Percentiles rank a stretch among this genome's conserved stretches.
Evolutionary conservation across 2,888 invertebrate species (phyloP).

Genomic region (Zelleria hepariella): DNA sequence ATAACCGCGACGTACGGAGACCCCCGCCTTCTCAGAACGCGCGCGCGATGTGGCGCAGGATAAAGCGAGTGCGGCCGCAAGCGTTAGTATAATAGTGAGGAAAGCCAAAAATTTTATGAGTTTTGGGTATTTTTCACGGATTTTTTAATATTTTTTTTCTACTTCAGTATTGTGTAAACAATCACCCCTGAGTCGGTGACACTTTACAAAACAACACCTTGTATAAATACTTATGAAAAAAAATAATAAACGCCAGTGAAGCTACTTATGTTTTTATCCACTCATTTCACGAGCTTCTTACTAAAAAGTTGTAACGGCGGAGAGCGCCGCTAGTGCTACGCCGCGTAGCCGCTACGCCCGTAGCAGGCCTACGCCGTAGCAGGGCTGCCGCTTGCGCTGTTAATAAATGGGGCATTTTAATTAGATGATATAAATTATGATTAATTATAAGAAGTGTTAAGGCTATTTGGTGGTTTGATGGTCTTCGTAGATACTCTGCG

Average conservation of each 20-base stretch:
- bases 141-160: background rate
- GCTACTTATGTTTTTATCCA: constrained; percentile 67
- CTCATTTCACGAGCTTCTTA: constrained; percentile 70
- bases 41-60: no score
- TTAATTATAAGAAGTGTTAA: background rate
- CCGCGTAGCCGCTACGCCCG: constrained; percentile 20
- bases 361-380: constrained; percentile 14
- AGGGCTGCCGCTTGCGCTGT: constrained; percentile 2
- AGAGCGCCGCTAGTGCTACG: constrained; percentile 49
- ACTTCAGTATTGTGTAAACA: no score
- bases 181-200: no score
- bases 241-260: constrained; percentile 30
- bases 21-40: no score
- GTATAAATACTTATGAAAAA: background rate
- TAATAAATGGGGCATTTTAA: background rate
- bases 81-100: no score
- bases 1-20: no score
- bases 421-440: background rate
- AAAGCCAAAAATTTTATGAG: no score
- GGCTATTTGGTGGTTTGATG: background rate
- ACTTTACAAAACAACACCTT: background rate
- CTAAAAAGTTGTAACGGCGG: constrained; percentile 59
- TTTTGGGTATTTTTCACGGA: background rate
- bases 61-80: no score
- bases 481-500: background rate